Base-by-base conservation (phyloP, 2,113 vertebrate genomes). In the Catharus minimus region DNA sequence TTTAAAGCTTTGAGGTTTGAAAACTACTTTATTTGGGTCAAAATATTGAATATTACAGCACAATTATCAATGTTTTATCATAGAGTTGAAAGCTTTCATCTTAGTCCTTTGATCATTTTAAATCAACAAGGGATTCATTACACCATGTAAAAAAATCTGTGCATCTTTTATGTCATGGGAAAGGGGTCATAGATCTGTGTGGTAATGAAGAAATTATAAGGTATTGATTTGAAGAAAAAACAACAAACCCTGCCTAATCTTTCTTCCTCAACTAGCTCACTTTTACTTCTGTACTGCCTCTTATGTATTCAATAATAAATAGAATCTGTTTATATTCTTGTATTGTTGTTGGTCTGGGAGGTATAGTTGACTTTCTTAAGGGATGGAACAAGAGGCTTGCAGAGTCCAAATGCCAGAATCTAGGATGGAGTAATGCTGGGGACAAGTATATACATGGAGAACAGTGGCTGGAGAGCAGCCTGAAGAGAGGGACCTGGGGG, bases 61-160 rank as follows among this genome's bases (percentile, higher is more conserved):
- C 56, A 75, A 79, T 69, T 87, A 82, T 94, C 58, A 77, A 55
- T 93, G 77, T 86, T 95, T 94, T 92, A 88, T 86, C n/a, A n/a
- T 11, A 76, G 49, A 38, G 26, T 79, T 79, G 74, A 75, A 88
- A 83, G 71, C 69, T 93, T 94, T 92, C 74, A 81, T 92, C 86
- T 90, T 61, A 53, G 16, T 67, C 33, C 50, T 93, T 92, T 94
- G 80, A 94, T 93, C 50, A 65, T 86, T 72, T 92, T 46, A 57
- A 82, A 93, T 68, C 83, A 86, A 47, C 68, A 61, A 38, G 33
- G 30, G 77, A 82, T 90, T 92, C 66, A 68, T 87, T 90, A 39
- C 39, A 88, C 82, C 74, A 82, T 36, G 24, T 53, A 39, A 80
- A 81, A 80, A 86, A 77, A 64, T 10, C 27, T 50, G 28, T 67